These are phyloP conservation scores for Scaptomyza cyrtandrae DNA, from an alignment of 2,888 invertebrate species.

Conservation along the genomic window DNA sequence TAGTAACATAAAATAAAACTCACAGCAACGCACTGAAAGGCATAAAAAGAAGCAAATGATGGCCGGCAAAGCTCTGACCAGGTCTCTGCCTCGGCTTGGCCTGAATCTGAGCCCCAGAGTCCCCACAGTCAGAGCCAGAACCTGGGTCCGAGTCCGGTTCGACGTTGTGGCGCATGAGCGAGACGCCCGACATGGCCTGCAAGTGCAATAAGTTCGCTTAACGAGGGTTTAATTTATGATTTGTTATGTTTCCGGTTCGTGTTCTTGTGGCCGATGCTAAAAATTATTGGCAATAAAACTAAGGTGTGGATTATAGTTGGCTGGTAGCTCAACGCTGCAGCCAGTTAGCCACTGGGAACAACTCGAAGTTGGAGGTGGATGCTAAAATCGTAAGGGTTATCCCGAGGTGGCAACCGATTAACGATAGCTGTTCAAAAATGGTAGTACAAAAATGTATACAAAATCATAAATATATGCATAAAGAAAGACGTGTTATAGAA, in stretches of 20 bases:
- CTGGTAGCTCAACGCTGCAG: slow-evolving; percentile 55
- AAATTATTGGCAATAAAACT: slow-evolving; percentile 80
- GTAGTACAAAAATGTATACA: slow-evolving; percentile 1
- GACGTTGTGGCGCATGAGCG: slow-evolving; percentile 72
- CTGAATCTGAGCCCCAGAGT: slow-evolving; percentile 11
- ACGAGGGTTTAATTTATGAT: slow-evolving; percentile 84
- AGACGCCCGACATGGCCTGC: slow-evolving; percentile 58
- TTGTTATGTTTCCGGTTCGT: slow-evolving; percentile 84
- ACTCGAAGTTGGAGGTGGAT: slow-evolving; percentile 18
- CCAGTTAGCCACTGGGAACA: slow-evolving; percentile 41
- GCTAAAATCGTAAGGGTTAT: slow-evolving; percentile 14
- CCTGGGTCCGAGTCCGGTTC: slow-evolving; percentile 43
- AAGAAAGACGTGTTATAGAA: background rate
- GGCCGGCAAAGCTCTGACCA: slow-evolving; percentile 32
- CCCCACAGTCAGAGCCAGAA: background rate
- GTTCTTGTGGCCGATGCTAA: slow-evolving; percentile 67
- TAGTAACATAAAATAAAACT: slow-evolving; percentile 81
- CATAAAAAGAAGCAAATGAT: slow-evolving; percentile 75
- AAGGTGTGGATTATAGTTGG: slow-evolving; percentile 80
- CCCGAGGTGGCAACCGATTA: slow-evolving; percentile 38
- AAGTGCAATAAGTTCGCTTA: slow-evolving; percentile 82
- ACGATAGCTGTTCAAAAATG: slow-evolving; percentile 25
- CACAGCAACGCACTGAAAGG: slow-evolving; percentile 72
- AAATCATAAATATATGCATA: slow-evolving; percentile 3
- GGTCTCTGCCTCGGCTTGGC: slow-evolving; percentile 7